phyloP scores from a whole-genome alignment of 37 sponge, comb jelly and placozoan genomes.

The Halisarca cf. caerulea region DNA sequence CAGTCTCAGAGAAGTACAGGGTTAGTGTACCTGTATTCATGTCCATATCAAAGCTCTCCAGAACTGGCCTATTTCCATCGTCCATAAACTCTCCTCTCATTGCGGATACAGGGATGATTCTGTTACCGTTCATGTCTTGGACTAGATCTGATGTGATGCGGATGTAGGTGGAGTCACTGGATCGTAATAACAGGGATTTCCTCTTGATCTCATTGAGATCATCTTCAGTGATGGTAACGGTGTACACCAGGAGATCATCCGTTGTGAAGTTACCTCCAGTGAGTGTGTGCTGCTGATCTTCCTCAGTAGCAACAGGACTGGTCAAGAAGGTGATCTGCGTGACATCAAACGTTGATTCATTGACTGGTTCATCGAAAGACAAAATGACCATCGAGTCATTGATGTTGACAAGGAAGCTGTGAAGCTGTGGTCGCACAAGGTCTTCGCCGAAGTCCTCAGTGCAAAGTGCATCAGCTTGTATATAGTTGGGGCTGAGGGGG shows the following conservation, averaged over 20 bases:
- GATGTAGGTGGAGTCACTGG: slow-evolving; percentile 47
- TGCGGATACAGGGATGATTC: slow-evolving; percentile 39
- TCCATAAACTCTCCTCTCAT: slow-evolving; percentile 53
- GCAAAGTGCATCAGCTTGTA: slow-evolving; percentile 13
- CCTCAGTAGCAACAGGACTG: not conserved
- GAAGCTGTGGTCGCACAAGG: slow-evolving; percentile 54
- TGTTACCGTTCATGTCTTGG: slow-evolving; percentile 69
- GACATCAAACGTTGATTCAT: slow-evolving; percentile 63
- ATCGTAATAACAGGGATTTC: slow-evolving; percentile 45
- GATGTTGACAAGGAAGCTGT: slow-evolving; percentile 61
- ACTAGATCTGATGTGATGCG: slow-evolving; percentile 50
- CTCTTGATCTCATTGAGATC: slow-evolving; percentile 86
- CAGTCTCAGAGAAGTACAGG: slow-evolving; percentile 89
- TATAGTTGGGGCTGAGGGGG: not conserved
- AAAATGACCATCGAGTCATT: slow-evolving; percentile 54
- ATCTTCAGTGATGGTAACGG: slow-evolving; percentile 50
- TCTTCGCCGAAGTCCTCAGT: slow-evolving; percentile 49
- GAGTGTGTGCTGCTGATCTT: slow-evolving; percentile 54
- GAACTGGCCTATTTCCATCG: slow-evolving; percentile 59
- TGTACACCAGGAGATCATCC: slow-evolving; percentile 44
- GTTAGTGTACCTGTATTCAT: slow-evolving; percentile 73
- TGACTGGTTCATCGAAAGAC: slow-evolving; percentile 86
- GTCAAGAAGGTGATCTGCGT: slow-evolving; percentile 66
- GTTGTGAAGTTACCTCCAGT: slow-evolving; percentile 69
- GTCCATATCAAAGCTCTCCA: slow-evolving; percentile 70